Evolutionary conservation across 2,888 invertebrate genomes (phyloP), one percentile per base, ranked within the genome.

Genomic region (Cetonia aurata): DNA sequence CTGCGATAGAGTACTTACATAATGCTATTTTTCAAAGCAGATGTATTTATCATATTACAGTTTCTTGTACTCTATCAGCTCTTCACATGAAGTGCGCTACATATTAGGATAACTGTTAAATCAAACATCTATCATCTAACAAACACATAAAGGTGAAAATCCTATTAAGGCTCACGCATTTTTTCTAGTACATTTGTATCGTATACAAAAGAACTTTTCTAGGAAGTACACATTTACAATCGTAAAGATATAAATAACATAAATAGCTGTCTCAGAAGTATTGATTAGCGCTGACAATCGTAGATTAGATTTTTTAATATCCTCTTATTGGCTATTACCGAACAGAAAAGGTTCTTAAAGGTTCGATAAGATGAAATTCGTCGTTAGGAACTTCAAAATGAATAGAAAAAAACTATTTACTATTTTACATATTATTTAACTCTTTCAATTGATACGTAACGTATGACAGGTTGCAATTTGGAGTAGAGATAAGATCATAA

Each of bases 401-500:
- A 52, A 52, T 4, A 3, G 17, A 46, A 44, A 19, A 33, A 62
- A 48, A 37, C 37, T 37, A 50, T 62, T 48, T 12, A 48, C 15
- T 62, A 62, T 33, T 48, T 62, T 50, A 50, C 48, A 44, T 57
- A 57, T 50, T 50, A 50, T 50, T 37, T 33, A 37, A 50, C 62
- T 62, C 48, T 62, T 33, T 50, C 15, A 62, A 62, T 62, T 62
- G 44, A 62, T 50, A 62, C 48, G 62, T 62, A 50, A 62, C 62
- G 17, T 62, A 50, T 50, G 62, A 62, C 62, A 62, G 62, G 62
- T 62, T 62, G 48, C 62, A 62, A 62, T 62, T 62, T 62, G 33
- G 50, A 33, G 33, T 33, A 12, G 1, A 48, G 62, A 62, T 62
- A 62, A 62, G 48, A 62, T 62, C 62, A 48, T 60, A 62, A 62